Percentiles rank a stretch among this genome's conserved stretches.
These are phyloP conservation scores for Lepas anatifera DNA, from an alignment of 2,888 invertebrate genomes.

Conservation along the genomic window DNA sequence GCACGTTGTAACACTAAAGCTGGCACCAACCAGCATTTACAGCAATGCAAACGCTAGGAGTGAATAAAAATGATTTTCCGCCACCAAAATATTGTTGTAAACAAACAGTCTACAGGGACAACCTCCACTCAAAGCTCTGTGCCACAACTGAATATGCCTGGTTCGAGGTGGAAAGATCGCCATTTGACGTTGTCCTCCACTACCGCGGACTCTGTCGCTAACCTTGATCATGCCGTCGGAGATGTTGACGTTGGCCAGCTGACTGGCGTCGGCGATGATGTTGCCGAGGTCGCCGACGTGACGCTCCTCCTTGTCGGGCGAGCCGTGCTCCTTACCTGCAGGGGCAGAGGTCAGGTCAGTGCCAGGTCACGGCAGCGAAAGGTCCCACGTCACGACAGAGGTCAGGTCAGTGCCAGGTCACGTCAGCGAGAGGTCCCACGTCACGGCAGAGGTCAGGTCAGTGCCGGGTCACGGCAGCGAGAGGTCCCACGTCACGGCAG, in stretches of 20 bases:
- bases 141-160: too few relatives aligned
- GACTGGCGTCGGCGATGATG: neutral
- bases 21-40: too few relatives aligned
- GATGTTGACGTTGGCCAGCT: neutral
- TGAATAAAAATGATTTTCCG: too few relatives aligned
- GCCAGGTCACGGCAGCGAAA: neutral
- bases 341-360: neutral
- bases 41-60: too few relatives aligned
- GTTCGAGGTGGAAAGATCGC: too few relatives aligned
- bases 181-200: too few relatives aligned
- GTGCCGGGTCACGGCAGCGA: neutral
- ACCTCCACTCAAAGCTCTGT: too few relatives aligned
- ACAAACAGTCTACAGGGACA: too few relatives aligned
- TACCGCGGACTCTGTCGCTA: too few relatives aligned
- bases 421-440: neutral
- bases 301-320: neutral
- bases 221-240: neutral
- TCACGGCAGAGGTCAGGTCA: neutral
- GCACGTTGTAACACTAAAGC: too few relatives aligned
- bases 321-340: neutral
- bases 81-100: too few relatives aligned
- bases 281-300: slow-evolving; percentile 5
- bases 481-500: neutral
- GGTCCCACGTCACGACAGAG: neutral
- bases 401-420: neutral